Base-by-base conservation (phyloP, 2,888 invertebrate species). In the Metopia argyrocephala region DNA sequence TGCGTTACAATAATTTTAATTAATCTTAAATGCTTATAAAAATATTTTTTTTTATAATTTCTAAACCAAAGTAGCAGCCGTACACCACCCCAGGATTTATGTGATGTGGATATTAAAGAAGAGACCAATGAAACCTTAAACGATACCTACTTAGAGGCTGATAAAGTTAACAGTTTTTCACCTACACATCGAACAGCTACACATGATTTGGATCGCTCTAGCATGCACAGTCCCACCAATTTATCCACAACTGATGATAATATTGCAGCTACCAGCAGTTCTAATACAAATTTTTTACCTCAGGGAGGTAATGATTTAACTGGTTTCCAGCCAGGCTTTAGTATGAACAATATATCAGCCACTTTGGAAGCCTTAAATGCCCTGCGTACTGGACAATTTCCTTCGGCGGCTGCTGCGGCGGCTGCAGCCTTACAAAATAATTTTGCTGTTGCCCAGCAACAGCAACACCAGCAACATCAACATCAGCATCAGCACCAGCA, bases 101-200 rank as follows among this genome's bases (percentile, higher is more conserved):
- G 90, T 82, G 90, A 90, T 81, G 88, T 90, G 83, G 90, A 90
- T 78, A 89, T 90, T 64, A 90, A 90, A 78, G 90, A 90, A 83
- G 88, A 89, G 83, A 87, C 84, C 28, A 87, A 85, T 76, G 89
- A 90, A 71, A 86, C 85, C 78, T 87, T 87, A 65, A 89, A 88
- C 54, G 89, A 90, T 56, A 85, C 85, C 54, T 89, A 85, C 73
- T 56, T 86, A 79, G 88, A 89, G 15, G 83, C 85, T 28, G 89
- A 87, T 56, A 87, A 89, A 3, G 75, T 86, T 45, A 86, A 85
- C 57, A 86, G 82, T 65, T 87, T n/a, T 76, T 84, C 79, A 23
- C 82, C 38, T 38, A 12, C 61, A 18, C 50, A 81, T 15, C 75
- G 76, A 38, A 15, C 38, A 38, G 38, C 38, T 3, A 15, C 38